These are phyloP conservation scores for Drosophila sechellia DNA, from an alignment of 1,140 invertebrate species.

Conservation along the genomic window DNA sequence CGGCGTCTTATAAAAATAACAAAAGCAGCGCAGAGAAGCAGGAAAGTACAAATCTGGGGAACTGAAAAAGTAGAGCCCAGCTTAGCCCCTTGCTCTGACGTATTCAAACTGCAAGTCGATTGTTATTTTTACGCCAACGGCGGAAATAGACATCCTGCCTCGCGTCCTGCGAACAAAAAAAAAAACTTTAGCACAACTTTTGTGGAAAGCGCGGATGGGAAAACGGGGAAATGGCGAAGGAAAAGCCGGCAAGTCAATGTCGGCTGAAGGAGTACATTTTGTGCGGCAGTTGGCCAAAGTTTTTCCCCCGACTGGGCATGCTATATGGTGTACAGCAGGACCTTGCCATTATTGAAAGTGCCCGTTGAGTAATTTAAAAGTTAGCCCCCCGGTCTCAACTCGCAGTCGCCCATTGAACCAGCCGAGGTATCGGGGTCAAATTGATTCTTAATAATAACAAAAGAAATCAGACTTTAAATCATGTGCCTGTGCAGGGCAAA, in stretches of 20 bases:
- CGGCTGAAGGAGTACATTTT: slow-evolving; percentile 53
- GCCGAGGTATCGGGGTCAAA: slow-evolving; percentile 65
- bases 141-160: slow-evolving; percentile 70
- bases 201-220: slow-evolving; percentile 42
- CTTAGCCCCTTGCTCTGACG: slow-evolving; percentile 44
- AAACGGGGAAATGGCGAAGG: slow-evolving; percentile 21
- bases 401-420: slow-evolving; percentile 41
- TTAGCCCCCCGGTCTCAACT: slow-evolving; percentile 50
- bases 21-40: slow-evolving; percentile 25
- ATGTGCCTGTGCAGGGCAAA: slow-evolving; percentile 37
- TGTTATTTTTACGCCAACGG: slow-evolving; percentile 78
- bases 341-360: slow-evolving; percentile 75
- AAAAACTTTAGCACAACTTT: slow-evolving; percentile 73
- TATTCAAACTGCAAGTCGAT: slow-evolving; percentile 82
- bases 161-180: slow-evolving; percentile 24
- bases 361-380: slow-evolving; percentile 78
- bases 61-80: slow-evolving; percentile 14
- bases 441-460: slow-evolving; percentile 72
- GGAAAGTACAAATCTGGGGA: slow-evolving; percentile 13
- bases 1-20: slow-evolving; percentile 58
- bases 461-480: slow-evolving; percentile 57
- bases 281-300: slow-evolving; percentile 55
- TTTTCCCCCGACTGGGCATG: slow-evolving; percentile 43
- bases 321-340: slow-evolving; percentile 14
- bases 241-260: slow-evolving; percentile 41